A percentile compares a stretch with the other conserved stretches of the same genome.
Conservation (phyloP, 92 coral and sea anemone genomes). For the Micromussa lordhowensis region DNA sequence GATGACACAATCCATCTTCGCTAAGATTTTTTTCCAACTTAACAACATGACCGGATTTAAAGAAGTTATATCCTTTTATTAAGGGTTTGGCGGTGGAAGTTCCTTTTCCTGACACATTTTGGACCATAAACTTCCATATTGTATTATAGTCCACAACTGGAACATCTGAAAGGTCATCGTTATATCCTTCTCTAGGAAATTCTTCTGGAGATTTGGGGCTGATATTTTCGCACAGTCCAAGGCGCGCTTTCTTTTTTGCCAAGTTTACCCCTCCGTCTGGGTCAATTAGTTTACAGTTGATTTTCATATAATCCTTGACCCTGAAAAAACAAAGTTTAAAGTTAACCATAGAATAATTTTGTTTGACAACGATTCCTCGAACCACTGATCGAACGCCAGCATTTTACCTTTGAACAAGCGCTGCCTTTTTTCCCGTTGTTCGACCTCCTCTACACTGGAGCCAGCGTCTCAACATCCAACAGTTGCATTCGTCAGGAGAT, state of each 20-base stretch:
- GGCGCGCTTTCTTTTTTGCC: constrained; percentile 65
- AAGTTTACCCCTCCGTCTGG: constrained; percentile 67
- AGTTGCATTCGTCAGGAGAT: constrained; percentile 66
- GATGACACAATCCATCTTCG: constrained; percentile 57
- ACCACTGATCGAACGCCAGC: constrained; percentile 19
- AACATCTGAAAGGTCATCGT: constrained; percentile 50
- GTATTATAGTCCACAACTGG: constrained; percentile 63
- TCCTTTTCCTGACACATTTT: no score
- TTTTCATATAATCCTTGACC: constrained; percentile 63
- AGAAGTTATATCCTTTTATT: constrained; percentile 56
- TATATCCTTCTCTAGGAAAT: constrained; percentile 66
- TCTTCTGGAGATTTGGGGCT: constrained; percentile 47
- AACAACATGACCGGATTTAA: constrained; percentile 64
- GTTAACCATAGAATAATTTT: constrained; percentile 21
- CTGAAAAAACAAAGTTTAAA: constrained; percentile 27
- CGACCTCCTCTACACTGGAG: constrained; percentile 66
- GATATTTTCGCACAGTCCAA: constrained; percentile 64
- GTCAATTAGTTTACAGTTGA: constrained; percentile 57
- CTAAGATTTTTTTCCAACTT: constrained; percentile 62
- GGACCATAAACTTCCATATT: constrained; percentile 67
- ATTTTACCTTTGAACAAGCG: constrained; percentile 56
- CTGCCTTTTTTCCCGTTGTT: constrained; percentile 62
- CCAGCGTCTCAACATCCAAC: constrained; percentile 65
- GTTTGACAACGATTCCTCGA: constrained; percentile 33
- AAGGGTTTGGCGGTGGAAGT: constrained; percentile 56